Conservation (phyloP, 2,113 vertebrate species). For the Catharus minimus region DNA sequence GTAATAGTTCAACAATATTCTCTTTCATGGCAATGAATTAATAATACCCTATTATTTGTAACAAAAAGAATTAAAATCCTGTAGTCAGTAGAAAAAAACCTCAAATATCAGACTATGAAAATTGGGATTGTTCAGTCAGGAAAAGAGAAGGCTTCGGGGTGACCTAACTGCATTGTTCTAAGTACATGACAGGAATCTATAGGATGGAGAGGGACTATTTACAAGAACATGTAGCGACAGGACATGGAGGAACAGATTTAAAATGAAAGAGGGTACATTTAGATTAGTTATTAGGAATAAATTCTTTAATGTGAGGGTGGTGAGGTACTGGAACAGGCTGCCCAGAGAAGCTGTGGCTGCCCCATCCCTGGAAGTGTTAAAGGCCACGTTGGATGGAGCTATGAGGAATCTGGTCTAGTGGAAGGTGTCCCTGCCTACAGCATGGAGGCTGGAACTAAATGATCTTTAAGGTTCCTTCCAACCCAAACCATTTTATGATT, state of each 20-base stretch:
- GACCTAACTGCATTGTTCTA: neutral
- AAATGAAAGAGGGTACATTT: neutral
- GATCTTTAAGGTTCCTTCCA: neutral
- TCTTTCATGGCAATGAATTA: neutral
- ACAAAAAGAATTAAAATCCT: neutral
- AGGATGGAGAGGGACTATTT: neutral
- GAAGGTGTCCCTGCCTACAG: neutral
- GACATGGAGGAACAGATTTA: neutral
- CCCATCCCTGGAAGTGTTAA: neutral
- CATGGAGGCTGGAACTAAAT: neutral
- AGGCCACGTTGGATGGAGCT: neutral
- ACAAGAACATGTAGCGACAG: neutral
- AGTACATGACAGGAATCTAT: neutral
- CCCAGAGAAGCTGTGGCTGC: neutral
- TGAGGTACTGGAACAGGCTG: neutral
- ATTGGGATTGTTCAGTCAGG: neutral
- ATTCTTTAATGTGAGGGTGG: neutral
- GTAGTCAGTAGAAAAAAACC: neutral
- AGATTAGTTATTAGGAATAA: neutral
- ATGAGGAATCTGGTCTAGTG: neutral
- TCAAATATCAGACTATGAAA: neutral
- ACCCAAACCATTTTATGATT: neutral
- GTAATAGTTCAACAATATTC: neutral
- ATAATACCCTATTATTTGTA: neutral
- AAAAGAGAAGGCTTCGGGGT: fast-evolving